Conservation (phyloP, 2,888 invertebrate species). For the Pterostichus niger region DNA sequence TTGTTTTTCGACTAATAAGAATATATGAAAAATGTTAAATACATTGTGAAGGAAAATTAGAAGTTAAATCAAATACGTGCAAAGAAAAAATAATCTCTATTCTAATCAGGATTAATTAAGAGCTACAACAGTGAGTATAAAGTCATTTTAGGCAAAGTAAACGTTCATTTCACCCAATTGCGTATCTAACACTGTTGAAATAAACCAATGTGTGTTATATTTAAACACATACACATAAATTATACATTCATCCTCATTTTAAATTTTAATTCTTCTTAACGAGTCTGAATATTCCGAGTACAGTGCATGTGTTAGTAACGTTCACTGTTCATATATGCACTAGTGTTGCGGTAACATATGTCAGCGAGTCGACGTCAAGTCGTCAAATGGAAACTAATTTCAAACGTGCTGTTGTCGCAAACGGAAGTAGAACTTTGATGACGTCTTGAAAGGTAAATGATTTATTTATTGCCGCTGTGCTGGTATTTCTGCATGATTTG, state of each 20-base stretch:
- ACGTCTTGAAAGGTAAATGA: conserved; percentile 50
- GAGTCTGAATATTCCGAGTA: conserved; percentile 58
- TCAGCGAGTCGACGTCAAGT: conserved; percentile 1
- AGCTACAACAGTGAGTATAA: not conserved
- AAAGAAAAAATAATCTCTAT: too few relatives aligned
- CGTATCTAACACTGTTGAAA: conserved; percentile 35
- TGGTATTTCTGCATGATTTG: conserved; percentile 25
- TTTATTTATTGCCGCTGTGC: conserved; percentile 32
- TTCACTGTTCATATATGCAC: not conserved
- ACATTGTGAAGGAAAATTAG: too few relatives aligned
- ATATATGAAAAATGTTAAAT: too few relatives aligned
- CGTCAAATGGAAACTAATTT: conserved; percentile 44
- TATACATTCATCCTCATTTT: conserved; percentile 64
- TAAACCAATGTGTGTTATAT: conserved; percentile 54
- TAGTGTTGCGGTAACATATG: not conserved
- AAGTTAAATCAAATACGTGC: too few relatives aligned
- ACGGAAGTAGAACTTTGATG: conserved; percentile 37
- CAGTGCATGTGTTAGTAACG: conserved; percentile 26
- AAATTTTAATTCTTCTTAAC: conserved; percentile 63
- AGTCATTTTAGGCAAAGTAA: conserved; percentile 3
- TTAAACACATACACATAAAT: conserved; percentile 55
- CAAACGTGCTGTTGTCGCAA: conserved; percentile 23
- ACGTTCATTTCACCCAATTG: conserved; percentile 9
- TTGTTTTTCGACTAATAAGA: too few relatives aligned
- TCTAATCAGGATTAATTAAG: not conserved